Percentiles rank a stretch among this genome's conserved stretches.
Evolutionary conservation across 2,113 vertebrate species (phyloP).

Genomic region (Clarias gariepinus): DNA sequence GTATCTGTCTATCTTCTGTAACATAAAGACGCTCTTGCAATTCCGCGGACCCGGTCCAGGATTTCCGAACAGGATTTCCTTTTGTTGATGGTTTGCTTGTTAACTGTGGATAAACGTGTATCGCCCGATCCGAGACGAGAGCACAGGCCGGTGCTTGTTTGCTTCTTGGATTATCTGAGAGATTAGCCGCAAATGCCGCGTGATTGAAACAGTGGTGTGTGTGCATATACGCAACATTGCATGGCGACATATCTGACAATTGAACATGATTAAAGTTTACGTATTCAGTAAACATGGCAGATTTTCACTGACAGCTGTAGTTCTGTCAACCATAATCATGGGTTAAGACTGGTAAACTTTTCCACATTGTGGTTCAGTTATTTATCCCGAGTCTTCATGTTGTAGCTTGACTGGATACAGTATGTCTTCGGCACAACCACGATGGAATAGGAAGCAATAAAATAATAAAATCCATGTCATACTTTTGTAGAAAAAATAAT

Average conservation of each 20-base stretch:
- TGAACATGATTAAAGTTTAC: slow-evolving; percentile 29
- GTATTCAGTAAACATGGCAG: slow-evolving; percentile 19
- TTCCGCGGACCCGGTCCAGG: slow-evolving; percentile 39
- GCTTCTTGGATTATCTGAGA: neutral
- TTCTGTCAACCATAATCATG: slow-evolving; percentile 40
- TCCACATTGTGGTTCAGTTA: slow-evolving; percentile 43
- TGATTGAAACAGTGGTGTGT: neutral
- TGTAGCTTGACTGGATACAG: slow-evolving; percentile 31
- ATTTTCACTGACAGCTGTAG: slow-evolving; percentile 34
- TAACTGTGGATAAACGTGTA: neutral
- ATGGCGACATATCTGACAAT: neutral
- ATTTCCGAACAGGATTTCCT: slow-evolving; percentile 25
- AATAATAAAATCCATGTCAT: neutral
- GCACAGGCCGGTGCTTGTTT: neutral
- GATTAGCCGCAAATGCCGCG: neutral
- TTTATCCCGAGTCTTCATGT: slow-evolving; percentile 47
- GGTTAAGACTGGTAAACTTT: slow-evolving; percentile 23
- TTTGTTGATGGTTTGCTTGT: neutral
- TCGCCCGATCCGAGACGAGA: neutral
- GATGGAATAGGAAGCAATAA: neutral
- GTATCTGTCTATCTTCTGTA: slow-evolving; percentile 49
- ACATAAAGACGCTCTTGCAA: slow-evolving; percentile 47
- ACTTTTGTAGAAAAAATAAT: neutral
- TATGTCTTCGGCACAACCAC: neutral
- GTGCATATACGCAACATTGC: neutral